Percentiles rank a stretch among this genome's conserved stretches.
These are phyloP conservation scores for Diloba caeruleocephala DNA, from an alignment of 2,888 invertebrate species.

Conservation along the genomic window DNA sequence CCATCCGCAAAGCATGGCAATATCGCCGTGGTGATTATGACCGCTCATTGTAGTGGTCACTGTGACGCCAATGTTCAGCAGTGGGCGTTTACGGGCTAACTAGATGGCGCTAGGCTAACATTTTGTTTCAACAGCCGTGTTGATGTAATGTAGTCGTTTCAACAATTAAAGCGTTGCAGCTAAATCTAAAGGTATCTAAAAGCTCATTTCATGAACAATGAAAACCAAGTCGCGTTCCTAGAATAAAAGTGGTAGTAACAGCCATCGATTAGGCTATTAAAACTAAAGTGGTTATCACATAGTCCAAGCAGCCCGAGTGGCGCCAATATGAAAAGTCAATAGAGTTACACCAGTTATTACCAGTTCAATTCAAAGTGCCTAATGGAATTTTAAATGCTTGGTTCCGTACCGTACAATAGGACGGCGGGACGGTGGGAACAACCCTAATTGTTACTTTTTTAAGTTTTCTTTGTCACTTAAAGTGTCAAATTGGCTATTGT, in stretches of 20 bases:
- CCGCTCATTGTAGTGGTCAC: too few relatives aligned
- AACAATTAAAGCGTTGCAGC: not conserved
- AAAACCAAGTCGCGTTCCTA: slow-evolving; percentile 13
- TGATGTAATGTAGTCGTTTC: too few relatives aligned
- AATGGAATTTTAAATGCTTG: slow-evolving; percentile 88
- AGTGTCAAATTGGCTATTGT: slow-evolving; percentile 87
- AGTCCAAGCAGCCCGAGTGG: slow-evolving; percentile 29
- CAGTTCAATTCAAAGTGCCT: slow-evolving; percentile 72
- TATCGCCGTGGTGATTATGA: too few relatives aligned
- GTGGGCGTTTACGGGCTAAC: too few relatives aligned
- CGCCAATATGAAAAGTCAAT: slow-evolving; percentile 52
- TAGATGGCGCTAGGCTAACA: too few relatives aligned
- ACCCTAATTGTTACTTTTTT: slow-evolving; percentile 75
- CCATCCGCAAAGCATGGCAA: too few relatives aligned
- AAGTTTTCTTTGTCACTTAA: slow-evolving; percentile 74
- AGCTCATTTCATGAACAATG: not conserved
- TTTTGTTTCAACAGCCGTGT: too few relatives aligned
- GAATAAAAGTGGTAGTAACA: slow-evolving; percentile 17
- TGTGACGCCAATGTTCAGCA: too few relatives aligned
- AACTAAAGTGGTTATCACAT: slow-evolving; percentile 41
- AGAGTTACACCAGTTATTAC: slow-evolving; percentile 63
- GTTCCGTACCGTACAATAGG: slow-evolving; percentile 78
- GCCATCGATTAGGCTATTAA: slow-evolving; percentile 37
- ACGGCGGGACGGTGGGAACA: slow-evolving; percentile 64
- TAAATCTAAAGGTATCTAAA: not conserved